Base-by-base conservation (phyloP, 2,113 vertebrate species). In the Mungos mungo region DNA sequence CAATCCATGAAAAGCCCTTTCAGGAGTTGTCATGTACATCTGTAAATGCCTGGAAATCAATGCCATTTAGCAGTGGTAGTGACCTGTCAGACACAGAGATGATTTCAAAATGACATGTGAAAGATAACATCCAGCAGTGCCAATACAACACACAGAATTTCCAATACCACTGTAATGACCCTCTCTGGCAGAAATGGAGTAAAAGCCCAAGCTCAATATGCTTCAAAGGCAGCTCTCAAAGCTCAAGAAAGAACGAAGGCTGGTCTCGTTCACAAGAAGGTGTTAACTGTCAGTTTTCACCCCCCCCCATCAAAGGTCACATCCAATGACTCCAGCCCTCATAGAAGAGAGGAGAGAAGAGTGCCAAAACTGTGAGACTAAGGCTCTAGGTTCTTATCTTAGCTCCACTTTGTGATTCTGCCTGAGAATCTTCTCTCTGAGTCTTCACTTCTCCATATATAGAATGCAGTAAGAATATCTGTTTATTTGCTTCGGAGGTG, bases 11-110 rank as follows among this genome's bases (percentile, higher is more conserved):
- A 97, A 97, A 77, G 84, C 68, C 79, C 63, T 97, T 96, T 97
- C 65, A 97, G 95, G 79, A 69, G 79, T 90, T 95, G 57, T 77
- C 88, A 41, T 90, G 83, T 77, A 47, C 76, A 96, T 97, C 94
- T 95, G 92, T 98, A 98, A 98, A 97, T 96, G 95, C 95, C 88
- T 25, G 88, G 80, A 98, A 98, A 98, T 98, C 97, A 96, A 95
- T 98, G 95, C 60, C 92, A 50, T 95, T 98, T 93, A 97, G 88
- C 69, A 90, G 79, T 29, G 11, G 47, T 74, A 97, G 91, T 98
- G 98, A 98, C 97, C 96, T 96, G 96, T 97, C 80, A 80, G 93
- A 98, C 89, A 95, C 74, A 96, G 80, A 91, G 80, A 83, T 84
- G 94, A 93, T 97, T 98, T 97, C 63, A 45, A 94, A 98, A 98